Base-by-base conservation (phyloP, 2,113 vertebrate species). In the Ivindomyrus marchei region DNA sequence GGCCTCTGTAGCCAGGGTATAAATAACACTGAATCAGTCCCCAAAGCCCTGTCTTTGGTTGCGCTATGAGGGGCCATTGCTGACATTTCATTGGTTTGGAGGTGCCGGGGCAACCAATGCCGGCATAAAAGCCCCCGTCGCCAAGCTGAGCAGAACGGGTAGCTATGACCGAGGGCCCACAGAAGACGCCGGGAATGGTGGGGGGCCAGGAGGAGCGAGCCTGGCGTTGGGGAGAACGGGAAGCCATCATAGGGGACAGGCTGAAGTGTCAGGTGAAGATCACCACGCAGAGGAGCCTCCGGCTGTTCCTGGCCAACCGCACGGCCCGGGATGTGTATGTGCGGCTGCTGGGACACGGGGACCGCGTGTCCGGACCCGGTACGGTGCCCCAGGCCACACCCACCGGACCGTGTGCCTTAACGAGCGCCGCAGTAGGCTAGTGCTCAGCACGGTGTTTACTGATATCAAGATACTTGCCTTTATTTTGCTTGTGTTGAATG, bases 221-320 rank as follows among this genome's bases (percentile, higher is more conserved):
- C 13, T 92, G 91, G 49, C 92, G 87, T 92, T 88, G 91, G 46
- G 91, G 92, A 36, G 93, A 93, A 31, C 5, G 87, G 53, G 90
- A 15, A 87, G 56, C 88, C 5, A 36, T 66, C 90, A 80, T 83
- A 24, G 89, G 31, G 21, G 36, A 83, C 53, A 96, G 96, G 93
- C 95, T 98, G 94, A 97, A 98, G 94, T 98, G 98, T 93, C 96
- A 98, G 94, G 96, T 99, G 93, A 99, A 97, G 96, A 98, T 99
- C 93, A 97, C 96, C 89, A 98, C 98, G 21, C 96, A 96, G 49
- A 95, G 95, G 92, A 98, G 95, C 92, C 95, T 99, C 92, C 97
- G 97, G 91, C 94, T 99, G 86, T 95, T 96, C 24, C 96, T 99
- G 95, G 96, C 98, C 94, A 99, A 99, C 93, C 97, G 98, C 94